phyloP scores from a whole-genome alignment of 2,888 invertebrate genomes.

The Coleophora flavipennella region DNA sequence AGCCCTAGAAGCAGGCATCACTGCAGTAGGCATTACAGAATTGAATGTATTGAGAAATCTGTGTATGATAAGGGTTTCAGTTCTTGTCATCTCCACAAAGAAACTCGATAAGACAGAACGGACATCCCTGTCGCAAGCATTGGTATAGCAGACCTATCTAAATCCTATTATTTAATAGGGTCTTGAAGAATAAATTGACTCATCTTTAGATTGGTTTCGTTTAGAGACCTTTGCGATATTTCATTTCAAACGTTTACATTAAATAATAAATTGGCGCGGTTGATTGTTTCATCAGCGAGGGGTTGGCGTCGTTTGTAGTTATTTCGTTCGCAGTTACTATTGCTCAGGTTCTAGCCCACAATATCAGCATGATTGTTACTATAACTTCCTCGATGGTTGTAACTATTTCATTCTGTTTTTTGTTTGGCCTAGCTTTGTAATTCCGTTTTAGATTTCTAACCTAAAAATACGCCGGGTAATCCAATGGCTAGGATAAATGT shows the following conservation, averaged over 20 bases:
- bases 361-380: too few relatives aligned
- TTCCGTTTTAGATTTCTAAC: conserved; percentile 37
- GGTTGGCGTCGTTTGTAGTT: conserved; percentile 38
- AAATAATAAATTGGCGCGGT: not conserved
- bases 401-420: too few relatives aligned
- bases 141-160: too few relatives aligned
- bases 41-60: too few relatives aligned
- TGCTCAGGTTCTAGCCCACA: too few relatives aligned
- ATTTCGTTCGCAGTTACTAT: too few relatives aligned
- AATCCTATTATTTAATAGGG: too few relatives aligned
- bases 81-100: conserved; percentile 10
- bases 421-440: not conserved
- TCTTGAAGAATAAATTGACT: too few relatives aligned
- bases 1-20: too few relatives aligned
- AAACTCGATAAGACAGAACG: conserved; percentile 5
- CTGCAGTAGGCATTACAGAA: too few relatives aligned
- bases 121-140: conserved; percentile 4
- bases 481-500: conserved; percentile 11
- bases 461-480: conserved; percentile 57
- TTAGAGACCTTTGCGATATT: not conserved
- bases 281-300: conserved; percentile 10
- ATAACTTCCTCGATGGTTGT: too few relatives aligned
- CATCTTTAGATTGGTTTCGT: too few relatives aligned
- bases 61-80: not conserved
- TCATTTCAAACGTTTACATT: not conserved